Evolutionary conservation across 2,797 vertebrate species (phyloP).

Genomic region (Chloroceryle amazona): DNA sequence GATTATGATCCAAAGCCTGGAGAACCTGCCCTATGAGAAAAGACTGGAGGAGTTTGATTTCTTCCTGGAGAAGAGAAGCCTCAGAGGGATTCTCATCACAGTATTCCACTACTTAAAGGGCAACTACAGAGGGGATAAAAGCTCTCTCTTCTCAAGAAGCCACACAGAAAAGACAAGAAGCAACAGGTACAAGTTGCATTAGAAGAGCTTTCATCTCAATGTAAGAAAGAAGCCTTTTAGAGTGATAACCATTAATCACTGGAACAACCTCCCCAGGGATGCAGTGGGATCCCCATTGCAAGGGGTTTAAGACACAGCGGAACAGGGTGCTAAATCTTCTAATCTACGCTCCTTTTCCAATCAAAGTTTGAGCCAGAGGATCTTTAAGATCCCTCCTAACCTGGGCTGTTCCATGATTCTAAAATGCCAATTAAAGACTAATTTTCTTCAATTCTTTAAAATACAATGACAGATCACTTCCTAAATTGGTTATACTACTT

Average conservation of each 20-base stretch:
- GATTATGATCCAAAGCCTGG: background rate
- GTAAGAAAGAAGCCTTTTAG: background rate
- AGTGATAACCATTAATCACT: background rate
- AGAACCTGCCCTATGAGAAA: background rate
- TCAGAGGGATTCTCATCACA: background rate
- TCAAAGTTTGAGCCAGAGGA: background rate
- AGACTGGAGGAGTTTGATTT: background rate
- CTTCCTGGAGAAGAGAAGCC: background rate
- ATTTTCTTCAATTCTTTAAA: background rate
- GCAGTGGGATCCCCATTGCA: background rate
- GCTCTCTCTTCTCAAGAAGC: background rate
- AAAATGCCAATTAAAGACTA: background rate
- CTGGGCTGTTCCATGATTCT: background rate
- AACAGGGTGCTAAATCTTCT: background rate
- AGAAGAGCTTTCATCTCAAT: background rate
- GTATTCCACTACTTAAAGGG: background rate
- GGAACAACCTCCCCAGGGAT: background rate
- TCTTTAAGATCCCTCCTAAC: no score
- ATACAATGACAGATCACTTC: background rate
- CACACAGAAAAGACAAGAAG: background rate
- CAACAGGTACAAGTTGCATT: background rate
- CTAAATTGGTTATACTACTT: background rate
- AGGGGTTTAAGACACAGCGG: background rate
- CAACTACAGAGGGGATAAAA: background rate
- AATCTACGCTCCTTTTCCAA: background rate